These are phyloP conservation scores for Anoura caudifer DNA, from an alignment of 2,113 vertebrate species.

Conservation along the genomic window DNA sequence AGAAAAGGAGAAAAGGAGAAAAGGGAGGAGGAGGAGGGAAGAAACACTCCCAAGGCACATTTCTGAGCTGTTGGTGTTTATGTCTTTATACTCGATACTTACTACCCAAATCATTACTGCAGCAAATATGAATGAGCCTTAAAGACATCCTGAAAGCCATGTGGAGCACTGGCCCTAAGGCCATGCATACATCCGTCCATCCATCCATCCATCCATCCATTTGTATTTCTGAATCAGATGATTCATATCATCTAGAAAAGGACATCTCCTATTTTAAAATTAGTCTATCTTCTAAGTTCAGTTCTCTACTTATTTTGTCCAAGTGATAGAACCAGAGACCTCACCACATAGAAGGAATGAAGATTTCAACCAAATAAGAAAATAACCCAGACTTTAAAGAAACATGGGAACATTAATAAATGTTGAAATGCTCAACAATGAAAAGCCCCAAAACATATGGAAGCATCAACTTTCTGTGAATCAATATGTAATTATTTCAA, in stretches of 20 bases:
- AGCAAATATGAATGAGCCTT: background rate
- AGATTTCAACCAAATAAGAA: background rate
- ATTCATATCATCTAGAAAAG: background rate
- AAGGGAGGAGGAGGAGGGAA: rapidly evolving
- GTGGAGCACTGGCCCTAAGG: background rate
- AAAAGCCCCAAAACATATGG: background rate
- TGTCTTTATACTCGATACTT: background rate
- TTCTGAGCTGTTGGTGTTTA: background rate
- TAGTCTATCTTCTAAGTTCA: background rate
- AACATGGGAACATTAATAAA: background rate
- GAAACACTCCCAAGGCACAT: background rate
- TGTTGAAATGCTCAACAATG: background rate
- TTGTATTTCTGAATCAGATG: background rate
- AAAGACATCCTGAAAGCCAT: background rate
- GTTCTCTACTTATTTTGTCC: background rate
- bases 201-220: background rate
- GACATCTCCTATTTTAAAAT: background rate
- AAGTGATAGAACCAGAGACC: background rate
- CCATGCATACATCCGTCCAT: background rate
- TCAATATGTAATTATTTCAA: background rate
- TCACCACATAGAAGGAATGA: background rate
- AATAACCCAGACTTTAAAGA: background rate
- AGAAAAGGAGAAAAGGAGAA: too few species aligned
- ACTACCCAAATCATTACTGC: background rate
- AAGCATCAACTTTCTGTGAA: background rate